A percentile compares a stretch with the other conserved stretches of the same genome.
These are phyloP conservation scores for Lasioglossum pauxillum DNA, from an alignment of 2,888 invertebrate genomes.

Conservation along the genomic window DNA sequence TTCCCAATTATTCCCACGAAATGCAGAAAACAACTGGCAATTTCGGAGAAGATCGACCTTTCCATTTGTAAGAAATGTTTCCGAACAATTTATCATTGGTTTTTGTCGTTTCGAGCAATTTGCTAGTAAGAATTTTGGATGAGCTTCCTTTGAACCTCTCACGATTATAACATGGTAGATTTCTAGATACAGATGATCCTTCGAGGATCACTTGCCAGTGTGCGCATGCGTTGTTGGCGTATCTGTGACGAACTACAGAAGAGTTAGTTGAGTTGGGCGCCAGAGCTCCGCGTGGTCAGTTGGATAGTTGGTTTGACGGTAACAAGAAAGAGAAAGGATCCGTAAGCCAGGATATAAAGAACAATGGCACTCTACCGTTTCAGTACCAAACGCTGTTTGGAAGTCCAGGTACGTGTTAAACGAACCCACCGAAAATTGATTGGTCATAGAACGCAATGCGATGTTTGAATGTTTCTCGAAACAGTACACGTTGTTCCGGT, in stretches of 20 bases:
- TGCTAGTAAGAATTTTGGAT: background rate
- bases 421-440: conserved; percentile 27
- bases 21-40: background rate
- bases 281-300: conserved; percentile 81
- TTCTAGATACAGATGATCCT: conserved; percentile 46
- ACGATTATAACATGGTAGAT: conserved; percentile 35
- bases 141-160: background rate
- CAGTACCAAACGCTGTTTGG: conserved; percentile 81
- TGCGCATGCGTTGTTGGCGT: conserved; percentile 61
- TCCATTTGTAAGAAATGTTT: background rate
- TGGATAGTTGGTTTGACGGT: conserved; percentile 69
- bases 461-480: conserved; percentile 55
- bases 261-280: conserved; percentile 79
- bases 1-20: background rate
- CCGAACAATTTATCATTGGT: background rate
- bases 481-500: conserved; percentile 67
- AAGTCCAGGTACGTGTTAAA: conserved; percentile 79
- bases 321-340: conserved; percentile 62
- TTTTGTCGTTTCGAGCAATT: background rate
- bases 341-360: conserved; percentile 67
- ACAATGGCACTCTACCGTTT: conserved; percentile 83
- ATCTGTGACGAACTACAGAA: conserved; percentile 57
- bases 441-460: conserved; percentile 27
- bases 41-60: background rate
- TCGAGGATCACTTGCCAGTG: conserved; percentile 40